These are phyloP conservation scores for Yponomeuta sedellus DNA, from an alignment of 2,888 invertebrate species.

Conservation along the genomic window DNA sequence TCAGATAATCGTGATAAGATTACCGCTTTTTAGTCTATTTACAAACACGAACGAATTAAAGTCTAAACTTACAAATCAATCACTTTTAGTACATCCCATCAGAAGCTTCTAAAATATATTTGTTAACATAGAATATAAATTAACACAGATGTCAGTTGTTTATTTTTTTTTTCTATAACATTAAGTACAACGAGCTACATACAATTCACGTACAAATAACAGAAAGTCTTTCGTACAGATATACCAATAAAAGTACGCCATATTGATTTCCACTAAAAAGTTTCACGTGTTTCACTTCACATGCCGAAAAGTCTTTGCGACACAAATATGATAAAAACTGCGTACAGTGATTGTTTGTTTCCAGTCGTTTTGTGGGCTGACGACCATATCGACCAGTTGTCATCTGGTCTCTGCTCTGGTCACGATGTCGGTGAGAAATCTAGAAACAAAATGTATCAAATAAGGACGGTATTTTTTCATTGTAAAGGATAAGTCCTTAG, in stretches of 20 bases:
- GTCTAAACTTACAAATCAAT: too few relatives aligned
- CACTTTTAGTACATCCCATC: too few relatives aligned
- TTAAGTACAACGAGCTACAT: background rate
- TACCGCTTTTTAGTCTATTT: too few relatives aligned
- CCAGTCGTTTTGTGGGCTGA: constrained; percentile 21
- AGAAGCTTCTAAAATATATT: too few relatives aligned
- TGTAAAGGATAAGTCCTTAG: too few relatives aligned
- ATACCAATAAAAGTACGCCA: background rate
- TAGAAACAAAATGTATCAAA: constrained; percentile 29
- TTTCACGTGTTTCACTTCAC: background rate
- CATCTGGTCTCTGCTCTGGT: constrained; percentile 44
- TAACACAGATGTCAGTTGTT: background rate
- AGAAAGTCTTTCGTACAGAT: background rate
- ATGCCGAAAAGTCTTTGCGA: background rate
- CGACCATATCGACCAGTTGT: constrained; percentile 50
- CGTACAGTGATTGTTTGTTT: background rate
- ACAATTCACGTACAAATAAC: background rate
- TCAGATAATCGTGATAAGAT: too few relatives aligned
- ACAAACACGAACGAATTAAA: too few relatives aligned
- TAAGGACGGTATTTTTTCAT: background rate
- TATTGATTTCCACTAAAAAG: background rate
- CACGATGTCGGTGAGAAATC: constrained; percentile 52
- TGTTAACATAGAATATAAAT: too few relatives aligned
- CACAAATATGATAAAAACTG: background rate
- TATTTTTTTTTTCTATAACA: background rate